Evolutionary conservation across 2,888 invertebrate genomes (phyloP), one percentile per base, ranked within the genome.

Genomic region (Camponotus fellah): DNA sequence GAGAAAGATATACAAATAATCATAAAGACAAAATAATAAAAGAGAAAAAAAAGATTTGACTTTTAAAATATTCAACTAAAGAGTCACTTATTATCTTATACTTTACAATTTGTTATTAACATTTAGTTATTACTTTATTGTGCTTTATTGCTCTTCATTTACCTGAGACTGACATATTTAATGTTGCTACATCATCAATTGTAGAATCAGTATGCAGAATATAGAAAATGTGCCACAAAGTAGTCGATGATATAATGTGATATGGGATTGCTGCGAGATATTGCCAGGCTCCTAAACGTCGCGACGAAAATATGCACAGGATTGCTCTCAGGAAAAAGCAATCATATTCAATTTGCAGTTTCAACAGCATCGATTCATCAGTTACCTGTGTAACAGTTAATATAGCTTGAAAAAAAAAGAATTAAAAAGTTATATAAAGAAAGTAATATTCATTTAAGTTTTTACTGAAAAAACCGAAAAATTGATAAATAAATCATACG

Each of bases 211-310:
- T 96, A 68, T 96, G 97, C 6, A 97, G 93, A 90, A 96, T 96
- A 90, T 96, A 96, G 92, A 96, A 97, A 82, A 97, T 95, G 91
- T 96, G 96, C 97, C 97, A 97, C n/a, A 97, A 92, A 6, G 96
- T 96, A 69, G 95, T 94, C 0, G 95, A 92, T 12, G 96, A 96
- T 43, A 97, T 95, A 68, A 96, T 95, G 85, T 95, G 95, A 92
- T 96, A 97, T 0, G 98, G 97, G 89, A 98, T 95, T 32, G 97
- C 96, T 17, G 97, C 97, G 89, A 98, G 96, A 95, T 97, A 98
- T 94, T 98, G 98, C 97, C 98, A 97, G 2, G 97, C 97, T 10
- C 97, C 97, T 85, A 97, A 95, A 92, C 97, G 97, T 68, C 97
- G 96, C 0, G 97, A 97, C 2, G 96, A 96, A 92, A 97, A 97